These are phyloP conservation scores for Lethenteron reissneri DNA, from an alignment of 2,113 vertebrate genomes.

Conservation along the genomic window DNA sequence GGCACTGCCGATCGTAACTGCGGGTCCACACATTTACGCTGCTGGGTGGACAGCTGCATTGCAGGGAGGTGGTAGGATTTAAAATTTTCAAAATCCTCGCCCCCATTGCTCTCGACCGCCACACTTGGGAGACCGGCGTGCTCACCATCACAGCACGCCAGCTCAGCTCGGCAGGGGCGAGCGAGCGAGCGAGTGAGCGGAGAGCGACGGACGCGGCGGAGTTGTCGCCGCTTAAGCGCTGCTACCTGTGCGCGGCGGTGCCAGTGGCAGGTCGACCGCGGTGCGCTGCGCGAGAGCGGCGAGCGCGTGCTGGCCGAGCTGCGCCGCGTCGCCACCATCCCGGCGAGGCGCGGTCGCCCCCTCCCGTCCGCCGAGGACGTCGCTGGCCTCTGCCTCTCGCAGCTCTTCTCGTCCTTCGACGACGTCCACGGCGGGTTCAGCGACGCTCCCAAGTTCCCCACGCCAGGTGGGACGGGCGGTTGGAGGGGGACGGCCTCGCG, in stretches of 20 bases:
- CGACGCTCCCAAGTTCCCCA: slow-evolving; percentile 61
- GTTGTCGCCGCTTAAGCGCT: too few species aligned
- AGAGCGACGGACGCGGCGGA: too few species aligned
- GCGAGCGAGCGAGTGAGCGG: too few species aligned
- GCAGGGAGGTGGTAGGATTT: too few species aligned
- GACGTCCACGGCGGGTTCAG: slow-evolving; percentile 68
- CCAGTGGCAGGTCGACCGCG: slow-evolving; percentile 60
- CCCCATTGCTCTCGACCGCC: too few species aligned
- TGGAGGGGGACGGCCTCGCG: neutral
- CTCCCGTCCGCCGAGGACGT: slow-evolving; percentile 34
- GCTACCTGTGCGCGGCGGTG: neutral
- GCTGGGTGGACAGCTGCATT: too few species aligned
- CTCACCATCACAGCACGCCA: too few species aligned
- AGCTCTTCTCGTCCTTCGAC: slow-evolving; percentile 51
- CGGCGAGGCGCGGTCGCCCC: slow-evolving; percentile 22
- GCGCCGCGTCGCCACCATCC: slow-evolving; percentile 27
- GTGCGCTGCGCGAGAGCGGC: slow-evolving; percentile 38
- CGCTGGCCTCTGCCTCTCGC: slow-evolving; percentile 46
- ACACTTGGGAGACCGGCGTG: too few species aligned
- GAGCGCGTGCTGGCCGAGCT: slow-evolving; percentile 41
- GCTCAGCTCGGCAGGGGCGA: too few species aligned
- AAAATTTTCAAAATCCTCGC: too few species aligned
- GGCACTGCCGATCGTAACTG: too few species aligned
- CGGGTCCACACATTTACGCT: too few species aligned
- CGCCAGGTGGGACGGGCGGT: slow-evolving; percentile 33